A percentile compares a stretch with the other conserved stretches of the same genome.
Conservation (phyloP, 2,797 vertebrate genomes). For the Orestias chungarensis region DNA sequence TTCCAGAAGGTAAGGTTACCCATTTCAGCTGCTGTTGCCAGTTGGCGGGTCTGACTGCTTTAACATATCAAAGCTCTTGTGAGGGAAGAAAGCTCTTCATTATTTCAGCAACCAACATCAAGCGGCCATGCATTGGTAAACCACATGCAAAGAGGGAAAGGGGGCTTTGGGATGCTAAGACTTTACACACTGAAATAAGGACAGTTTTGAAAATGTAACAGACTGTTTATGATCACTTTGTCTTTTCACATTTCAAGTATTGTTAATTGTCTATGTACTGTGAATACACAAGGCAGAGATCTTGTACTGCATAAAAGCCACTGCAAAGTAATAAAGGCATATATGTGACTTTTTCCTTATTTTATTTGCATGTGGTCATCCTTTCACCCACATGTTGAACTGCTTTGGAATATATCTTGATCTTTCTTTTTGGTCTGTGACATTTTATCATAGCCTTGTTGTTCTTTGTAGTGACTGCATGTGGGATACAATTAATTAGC, state of each 20-base stretch:
- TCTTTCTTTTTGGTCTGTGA: slow-evolving; percentile 42
- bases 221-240: slow-evolving; percentile 19
- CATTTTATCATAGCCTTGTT: slow-evolving; percentile 27
- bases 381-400: slow-evolving; percentile 35
- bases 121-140: slow-evolving; percentile 51
- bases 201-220: slow-evolving; percentile 12
- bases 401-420: slow-evolving; percentile 52
- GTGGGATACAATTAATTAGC: slow-evolving; percentile 66
- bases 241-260: slow-evolving; percentile 7
- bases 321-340: slow-evolving; percentile 12
- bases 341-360: slow-evolving; percentile 28
- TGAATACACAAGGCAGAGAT: background rate
- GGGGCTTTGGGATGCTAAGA: background rate
- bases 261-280: background rate
- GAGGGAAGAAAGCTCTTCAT: slow-evolving; percentile 65
- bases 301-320: slow-evolving; percentile 2
- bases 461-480: slow-evolving; percentile 17
- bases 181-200: slow-evolving; percentile 5
- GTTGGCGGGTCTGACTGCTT: slow-evolving; percentile 64
- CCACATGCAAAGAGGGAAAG: background rate
- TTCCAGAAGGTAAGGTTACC: slow-evolving; percentile 58
- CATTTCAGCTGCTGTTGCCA: slow-evolving; percentile 59
- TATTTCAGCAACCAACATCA: slow-evolving; percentile 64
- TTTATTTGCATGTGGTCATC: slow-evolving; percentile 14
- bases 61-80: slow-evolving; percentile 75